These are phyloP conservation scores for Drosophila pectinifera DNA, from an alignment of 1,140 invertebrate species.

Conservation along the genomic window DNA sequence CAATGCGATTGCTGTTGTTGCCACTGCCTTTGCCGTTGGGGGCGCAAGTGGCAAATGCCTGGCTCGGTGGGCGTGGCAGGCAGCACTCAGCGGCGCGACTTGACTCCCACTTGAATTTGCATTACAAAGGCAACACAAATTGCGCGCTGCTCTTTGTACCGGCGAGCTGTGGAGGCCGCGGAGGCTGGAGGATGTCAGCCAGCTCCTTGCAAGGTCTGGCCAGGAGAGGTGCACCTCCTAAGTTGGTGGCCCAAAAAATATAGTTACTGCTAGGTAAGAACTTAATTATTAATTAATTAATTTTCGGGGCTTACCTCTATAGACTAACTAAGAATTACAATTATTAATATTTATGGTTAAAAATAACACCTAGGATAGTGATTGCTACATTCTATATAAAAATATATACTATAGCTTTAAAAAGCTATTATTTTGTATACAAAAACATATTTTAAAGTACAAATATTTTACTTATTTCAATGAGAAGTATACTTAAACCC, in stretches of 20 bases:
- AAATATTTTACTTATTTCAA: no score
- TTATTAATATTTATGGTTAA: no score
- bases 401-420: no score
- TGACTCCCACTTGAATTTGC: constrained; percentile 83
- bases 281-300: no score
- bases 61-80: constrained; percentile 66
- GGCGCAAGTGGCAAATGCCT: constrained; percentile 73
- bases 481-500: no score
- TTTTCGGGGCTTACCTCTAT: no score
- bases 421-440: no score
- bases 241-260: constrained; percentile 3
- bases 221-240: constrained; percentile 33
- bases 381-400: no score
- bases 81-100: constrained; percentile 66
- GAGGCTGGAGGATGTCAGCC: constrained; percentile 13
- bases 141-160: constrained; percentile 77
- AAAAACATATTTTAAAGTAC: no score
- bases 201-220: constrained; percentile 54
- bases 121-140: constrained; percentile 82
- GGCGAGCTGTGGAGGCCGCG: constrained; percentile 3
- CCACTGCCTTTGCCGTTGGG: constrained; percentile 27
- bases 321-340: no score
- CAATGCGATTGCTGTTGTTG: constrained; percentile 60
- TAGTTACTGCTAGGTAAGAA: not conserved
- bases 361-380: no score